Percentiles rank a stretch among this genome's conserved stretches.
phyloP scores from a whole-genome alignment of 2,113 vertebrate species.

The Actenoides hombroni region DNA sequence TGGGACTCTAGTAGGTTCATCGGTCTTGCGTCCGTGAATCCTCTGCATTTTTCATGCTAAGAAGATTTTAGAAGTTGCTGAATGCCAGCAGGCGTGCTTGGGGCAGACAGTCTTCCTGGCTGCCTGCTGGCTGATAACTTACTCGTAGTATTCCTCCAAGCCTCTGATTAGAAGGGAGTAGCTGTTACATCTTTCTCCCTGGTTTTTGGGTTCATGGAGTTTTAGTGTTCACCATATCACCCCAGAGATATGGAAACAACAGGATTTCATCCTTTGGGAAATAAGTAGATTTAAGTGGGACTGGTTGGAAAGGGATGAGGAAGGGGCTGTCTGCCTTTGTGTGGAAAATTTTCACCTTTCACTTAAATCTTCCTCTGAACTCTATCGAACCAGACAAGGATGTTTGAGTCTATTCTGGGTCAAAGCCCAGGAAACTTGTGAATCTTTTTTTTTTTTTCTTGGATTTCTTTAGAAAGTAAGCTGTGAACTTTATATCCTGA shows the following conservation, averaged over 20 bases:
- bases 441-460: slow-evolving; percentile 22
- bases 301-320: neutral
- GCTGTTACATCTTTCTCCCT: neutral
- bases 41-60: neutral
- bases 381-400: slow-evolving; percentile 27
- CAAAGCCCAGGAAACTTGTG: slow-evolving; percentile 61
- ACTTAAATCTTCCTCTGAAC: slow-evolving; percentile 17
- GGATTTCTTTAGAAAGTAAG: slow-evolving; percentile 44
- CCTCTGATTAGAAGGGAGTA: neutral
- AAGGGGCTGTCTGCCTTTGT: neutral
- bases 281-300: neutral
- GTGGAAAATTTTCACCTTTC: neutral
- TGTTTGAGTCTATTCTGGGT: slow-evolving; percentile 20
- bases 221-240: neutral
- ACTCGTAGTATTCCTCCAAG: neutral
- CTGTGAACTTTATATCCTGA: slow-evolving; percentile 71
- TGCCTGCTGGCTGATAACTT: fast-evolving
- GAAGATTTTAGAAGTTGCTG: neutral
- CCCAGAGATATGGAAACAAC: neutral
- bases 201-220: neutral
- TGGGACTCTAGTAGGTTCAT: neutral
- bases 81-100: neutral
- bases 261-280: neutral
- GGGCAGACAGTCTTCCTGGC: neutral
- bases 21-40: neutral